Conservation (phyloP, 2,888 invertebrate genomes). For the Subacronicta megacephala region DNA sequence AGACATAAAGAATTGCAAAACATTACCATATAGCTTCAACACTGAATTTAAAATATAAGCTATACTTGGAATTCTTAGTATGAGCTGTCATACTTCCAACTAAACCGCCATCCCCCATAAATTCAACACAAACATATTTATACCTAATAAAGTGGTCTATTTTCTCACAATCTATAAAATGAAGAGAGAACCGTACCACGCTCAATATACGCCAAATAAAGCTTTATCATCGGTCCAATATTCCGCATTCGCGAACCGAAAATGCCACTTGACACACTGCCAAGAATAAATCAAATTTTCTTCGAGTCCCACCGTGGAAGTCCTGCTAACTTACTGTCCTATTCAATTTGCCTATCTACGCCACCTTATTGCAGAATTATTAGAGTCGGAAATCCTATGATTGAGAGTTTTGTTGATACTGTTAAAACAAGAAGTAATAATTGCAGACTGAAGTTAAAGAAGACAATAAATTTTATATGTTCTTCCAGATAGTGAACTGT, state of each 20-base stretch:
- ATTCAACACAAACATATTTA: constrained; percentile 27
- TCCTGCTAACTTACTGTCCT: constrained; percentile 37
- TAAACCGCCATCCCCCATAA: constrained; percentile 3
- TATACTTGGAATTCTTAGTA: not conserved
- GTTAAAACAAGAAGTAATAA: constrained; percentile 38
- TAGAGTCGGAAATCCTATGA: constrained; percentile 25
- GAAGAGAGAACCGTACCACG: constrained; percentile 61
- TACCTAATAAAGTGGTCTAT: constrained; percentile 36
- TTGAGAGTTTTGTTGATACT: constrained; percentile 10
- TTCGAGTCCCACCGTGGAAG: constrained; percentile 48
- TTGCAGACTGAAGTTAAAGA: constrained; percentile 38
- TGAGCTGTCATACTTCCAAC: not conserved
- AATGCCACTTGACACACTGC: constrained; percentile 82
- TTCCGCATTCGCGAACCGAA: constrained; percentile 75
- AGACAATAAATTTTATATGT: constrained; percentile 28
- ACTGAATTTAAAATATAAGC: too few species aligned
- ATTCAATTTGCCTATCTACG: constrained; percentile 35
- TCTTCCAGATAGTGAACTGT: constrained; percentile 22
- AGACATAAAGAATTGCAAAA: constrained; percentile 1
- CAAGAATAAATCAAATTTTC: constrained; percentile 84
- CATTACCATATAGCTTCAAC: too few species aligned
- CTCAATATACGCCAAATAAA: constrained; percentile 81
- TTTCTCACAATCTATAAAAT: constrained; percentile 57
- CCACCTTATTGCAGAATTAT: constrained; percentile 8
- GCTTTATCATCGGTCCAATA: constrained; percentile 79